Conservation (phyloP, 1,140 invertebrate genomes). For the Diabrotica undecimpunctata region DNA sequence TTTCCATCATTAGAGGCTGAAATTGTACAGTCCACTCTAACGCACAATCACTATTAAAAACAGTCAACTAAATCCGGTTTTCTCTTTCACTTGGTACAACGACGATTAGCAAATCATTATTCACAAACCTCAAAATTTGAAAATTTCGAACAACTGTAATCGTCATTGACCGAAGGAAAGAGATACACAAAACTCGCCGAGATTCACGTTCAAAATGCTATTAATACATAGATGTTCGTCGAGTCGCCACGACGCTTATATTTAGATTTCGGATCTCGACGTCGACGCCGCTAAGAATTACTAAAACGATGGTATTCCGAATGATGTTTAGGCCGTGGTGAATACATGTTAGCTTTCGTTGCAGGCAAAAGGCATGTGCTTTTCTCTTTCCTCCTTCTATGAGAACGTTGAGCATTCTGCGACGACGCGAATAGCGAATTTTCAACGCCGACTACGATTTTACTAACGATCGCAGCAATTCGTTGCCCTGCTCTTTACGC, state of each 20-base stretch:
- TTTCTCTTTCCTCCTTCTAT: constrained; percentile 7
- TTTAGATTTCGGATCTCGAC: constrained; percentile 14
- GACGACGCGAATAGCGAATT: constrained; percentile 10
- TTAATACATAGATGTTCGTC: constrained; percentile 14
- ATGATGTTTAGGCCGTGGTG: constrained; percentile 5
- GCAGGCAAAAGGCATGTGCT: constrained; percentile 13
- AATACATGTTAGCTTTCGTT: constrained; percentile 11
- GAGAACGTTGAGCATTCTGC: neutral
- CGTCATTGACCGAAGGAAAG: constrained; percentile 7
- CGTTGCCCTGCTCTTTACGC: neutral
- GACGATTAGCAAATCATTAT: neutral
- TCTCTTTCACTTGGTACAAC: constrained; percentile 5
- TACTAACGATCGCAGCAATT: constrained; percentile 18
- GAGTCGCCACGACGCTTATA: constrained; percentile 9
- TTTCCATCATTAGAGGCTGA: constrained; percentile 37
- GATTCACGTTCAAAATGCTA: constrained; percentile 10
- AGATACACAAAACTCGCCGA: constrained; percentile 11
- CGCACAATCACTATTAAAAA: neutral
- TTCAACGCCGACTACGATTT: constrained; percentile 16
- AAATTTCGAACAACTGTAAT: neutral
- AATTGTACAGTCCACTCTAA: neutral
- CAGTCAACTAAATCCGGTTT: neutral
- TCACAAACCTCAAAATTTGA: neutral
- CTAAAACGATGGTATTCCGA: neutral
- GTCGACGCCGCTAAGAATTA: neutral